phyloP scores from a whole-genome alignment of 2,113 vertebrate species.

The Pollimyrus isidori region DNA sequence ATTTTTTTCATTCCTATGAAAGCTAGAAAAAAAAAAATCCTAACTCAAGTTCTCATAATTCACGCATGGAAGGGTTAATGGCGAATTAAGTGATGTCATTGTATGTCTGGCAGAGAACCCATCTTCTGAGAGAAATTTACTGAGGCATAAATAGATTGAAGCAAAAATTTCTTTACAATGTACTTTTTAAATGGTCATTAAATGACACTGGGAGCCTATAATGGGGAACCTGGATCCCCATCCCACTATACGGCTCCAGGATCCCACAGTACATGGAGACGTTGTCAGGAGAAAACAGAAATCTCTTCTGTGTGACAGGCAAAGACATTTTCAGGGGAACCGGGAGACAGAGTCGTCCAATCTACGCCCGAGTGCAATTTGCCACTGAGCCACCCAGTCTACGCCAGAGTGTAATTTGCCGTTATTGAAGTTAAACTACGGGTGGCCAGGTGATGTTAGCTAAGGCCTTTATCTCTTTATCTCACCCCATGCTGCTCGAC shows the following conservation, averaged over 20 bases:
- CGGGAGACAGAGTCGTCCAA: not conserved
- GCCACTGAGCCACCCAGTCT: not conserved
- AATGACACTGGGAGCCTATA: not conserved
- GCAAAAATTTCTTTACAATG: not conserved
- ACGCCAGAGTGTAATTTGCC: not conserved
- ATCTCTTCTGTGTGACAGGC: not conserved
- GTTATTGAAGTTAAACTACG: constrained; percentile 9
- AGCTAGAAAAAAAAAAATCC: not conserved
- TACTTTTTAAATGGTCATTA: not conserved
- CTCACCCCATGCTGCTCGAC: not conserved
- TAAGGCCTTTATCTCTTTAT: not conserved
- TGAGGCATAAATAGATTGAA: not conserved
- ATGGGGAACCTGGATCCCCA: not conserved
- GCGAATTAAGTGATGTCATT: not conserved
- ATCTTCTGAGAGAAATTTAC: not conserved
- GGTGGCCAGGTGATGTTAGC: not conserved
- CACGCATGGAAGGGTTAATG: not conserved
- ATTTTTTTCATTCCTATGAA: not conserved
- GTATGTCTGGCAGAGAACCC: not conserved
- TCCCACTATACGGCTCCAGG: not conserved
- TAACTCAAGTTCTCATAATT: not conserved
- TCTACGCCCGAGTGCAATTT: not conserved
- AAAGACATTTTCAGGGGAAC: constrained; percentile 8
- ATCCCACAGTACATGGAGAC: not conserved
- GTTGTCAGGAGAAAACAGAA: not conserved